Evolutionary conservation across 2,888 invertebrate species (phyloP), one percentile per base, ranked within the genome.

Genomic region (Bellardia bayeri): DNA sequence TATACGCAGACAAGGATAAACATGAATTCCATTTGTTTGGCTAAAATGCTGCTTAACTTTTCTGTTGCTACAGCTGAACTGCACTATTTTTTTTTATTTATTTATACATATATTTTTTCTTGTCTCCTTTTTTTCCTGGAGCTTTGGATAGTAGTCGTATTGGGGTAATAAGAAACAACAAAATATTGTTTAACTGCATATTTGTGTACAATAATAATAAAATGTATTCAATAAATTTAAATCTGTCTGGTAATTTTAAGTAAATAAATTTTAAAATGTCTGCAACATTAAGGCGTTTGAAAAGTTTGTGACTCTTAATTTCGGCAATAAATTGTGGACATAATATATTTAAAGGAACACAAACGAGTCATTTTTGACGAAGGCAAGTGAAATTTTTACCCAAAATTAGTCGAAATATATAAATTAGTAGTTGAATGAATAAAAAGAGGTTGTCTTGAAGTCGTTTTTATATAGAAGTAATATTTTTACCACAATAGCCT

Each of bases 161-260:
- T 13, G 7, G 45, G 45, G 45, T 37, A 37, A 6, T 3, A n/a
- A n/a, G n/a, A 14, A 16, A 33, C 30, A 51, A 16, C n/a, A 42
- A 42, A 69, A 5, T 85, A 85, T 85, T 85, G 84, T 80, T 85
- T 85, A 85, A 82, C 68, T 78, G 64, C 80, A 71, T 80, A 80
- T 78, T 76, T 79, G 71, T 69, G 30, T 51, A 82, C 75, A 16
- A 76, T 61, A 75, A 66, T 61, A 76, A 81, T 71, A 81, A 84
- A 72, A 78, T 56, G 30, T 40, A 71, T 78, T 63, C 78, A 72
- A 84, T 84, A 85, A 78, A 87, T 85, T 85, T 82, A 33, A 64
- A 82, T 74, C 68, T 85, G 85, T 84, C 84, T 87, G 81, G 78
- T 37, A 79, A 74, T 74, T 79, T 78, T 83, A 23, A 78, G 80